Evolutionary conservation across 2,113 vertebrate species (phyloP).

Genomic region (Acanthochromis polyacanthus): DNA sequence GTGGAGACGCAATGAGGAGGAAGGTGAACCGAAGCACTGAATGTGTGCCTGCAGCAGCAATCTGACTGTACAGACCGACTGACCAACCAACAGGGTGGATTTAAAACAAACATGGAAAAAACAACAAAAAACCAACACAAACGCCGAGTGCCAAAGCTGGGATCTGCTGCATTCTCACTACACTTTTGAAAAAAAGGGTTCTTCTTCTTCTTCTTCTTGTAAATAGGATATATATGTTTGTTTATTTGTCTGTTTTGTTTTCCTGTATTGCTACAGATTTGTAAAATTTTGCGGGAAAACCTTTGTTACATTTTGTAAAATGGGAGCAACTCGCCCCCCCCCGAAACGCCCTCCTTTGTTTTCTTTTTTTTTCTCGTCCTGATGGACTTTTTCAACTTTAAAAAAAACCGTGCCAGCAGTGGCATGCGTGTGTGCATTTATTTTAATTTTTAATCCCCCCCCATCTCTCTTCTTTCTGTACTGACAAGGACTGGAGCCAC

Average conservation of each 20-base stretch:
- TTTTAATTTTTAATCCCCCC: background rate
- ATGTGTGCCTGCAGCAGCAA: constrained; percentile 71
- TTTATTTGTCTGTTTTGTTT: constrained; percentile 60
- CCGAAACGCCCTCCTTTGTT: background rate
- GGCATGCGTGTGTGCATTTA: too few relatives aligned
- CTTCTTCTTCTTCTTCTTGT: constrained; percentile 74
- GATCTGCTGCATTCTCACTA: constrained; percentile 86
- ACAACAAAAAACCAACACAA: constrained; percentile 29
- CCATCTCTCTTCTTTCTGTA: constrained; percentile 48
- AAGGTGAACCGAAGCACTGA: constrained; percentile 61
- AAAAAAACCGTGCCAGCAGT: constrained; percentile 7
- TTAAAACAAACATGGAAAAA: constrained; percentile 52
- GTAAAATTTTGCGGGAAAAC: constrained; percentile 83
- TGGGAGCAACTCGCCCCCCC: constrained; percentile 75
- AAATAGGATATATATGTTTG: constrained; percentile 81
- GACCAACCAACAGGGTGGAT: constrained; percentile 56
- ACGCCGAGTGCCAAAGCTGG: constrained; percentile 92
- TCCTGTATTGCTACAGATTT: constrained; percentile 89
- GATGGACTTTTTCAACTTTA: constrained; percentile 14
- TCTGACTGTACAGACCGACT: constrained; percentile 37
- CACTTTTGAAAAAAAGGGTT: constrained; percentile 73
- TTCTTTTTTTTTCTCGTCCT: constrained; percentile 11
- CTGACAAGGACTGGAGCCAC: constrained; percentile 74
- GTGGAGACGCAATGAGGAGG: constrained; percentile 43
- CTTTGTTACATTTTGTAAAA: constrained; percentile 92